Evolutionary conservation across 2,113 vertebrate genomes (phyloP).

Genomic region (Megaceryle maxima): DNA sequence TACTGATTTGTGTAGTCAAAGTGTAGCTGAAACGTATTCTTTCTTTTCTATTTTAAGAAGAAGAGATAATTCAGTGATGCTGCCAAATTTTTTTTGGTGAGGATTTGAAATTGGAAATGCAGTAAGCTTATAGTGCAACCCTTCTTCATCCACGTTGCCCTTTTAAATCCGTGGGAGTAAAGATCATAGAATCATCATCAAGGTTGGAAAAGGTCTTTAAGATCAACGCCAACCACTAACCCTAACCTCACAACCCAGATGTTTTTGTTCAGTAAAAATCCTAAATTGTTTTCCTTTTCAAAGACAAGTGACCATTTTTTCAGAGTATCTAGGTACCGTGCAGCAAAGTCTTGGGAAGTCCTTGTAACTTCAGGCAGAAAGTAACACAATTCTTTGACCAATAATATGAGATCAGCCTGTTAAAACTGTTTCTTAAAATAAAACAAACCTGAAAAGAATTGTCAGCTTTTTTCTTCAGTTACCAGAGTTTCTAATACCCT

Average conservation of each 20-base stretch:
- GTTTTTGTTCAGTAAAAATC: not conserved
- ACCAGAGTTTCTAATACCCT: not conserved
- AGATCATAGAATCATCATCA: not conserved
- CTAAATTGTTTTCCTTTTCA: not conserved
- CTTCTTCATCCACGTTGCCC: not conserved
- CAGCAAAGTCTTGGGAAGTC: not conserved
- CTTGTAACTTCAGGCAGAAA: not conserved
- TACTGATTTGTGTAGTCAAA: constrained; percentile 30
- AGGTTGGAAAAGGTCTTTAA: too few relatives aligned
- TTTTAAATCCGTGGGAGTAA: constrained; percentile 1
- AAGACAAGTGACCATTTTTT: not conserved
- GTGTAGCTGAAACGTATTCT: not conserved
- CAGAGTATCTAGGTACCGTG: not conserved
- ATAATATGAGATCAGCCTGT: not conserved
- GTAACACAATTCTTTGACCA: not conserved
- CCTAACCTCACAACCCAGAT: too few relatives aligned
- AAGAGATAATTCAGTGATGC: not conserved
- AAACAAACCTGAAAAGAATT: not conserved
- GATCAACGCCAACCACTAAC: too few relatives aligned
- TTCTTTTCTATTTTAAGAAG: not conserved
- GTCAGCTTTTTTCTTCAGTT: not conserved
- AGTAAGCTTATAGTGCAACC: not conserved
- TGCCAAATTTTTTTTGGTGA: not conserved
- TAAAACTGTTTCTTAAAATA: not conserved
- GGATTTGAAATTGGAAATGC: not conserved